A percentile compares a stretch with the other conserved stretches of the same genome.
These are phyloP conservation scores for Leucophenga montana DNA, from an alignment of 2,888 invertebrate species.

Conservation along the genomic window DNA sequence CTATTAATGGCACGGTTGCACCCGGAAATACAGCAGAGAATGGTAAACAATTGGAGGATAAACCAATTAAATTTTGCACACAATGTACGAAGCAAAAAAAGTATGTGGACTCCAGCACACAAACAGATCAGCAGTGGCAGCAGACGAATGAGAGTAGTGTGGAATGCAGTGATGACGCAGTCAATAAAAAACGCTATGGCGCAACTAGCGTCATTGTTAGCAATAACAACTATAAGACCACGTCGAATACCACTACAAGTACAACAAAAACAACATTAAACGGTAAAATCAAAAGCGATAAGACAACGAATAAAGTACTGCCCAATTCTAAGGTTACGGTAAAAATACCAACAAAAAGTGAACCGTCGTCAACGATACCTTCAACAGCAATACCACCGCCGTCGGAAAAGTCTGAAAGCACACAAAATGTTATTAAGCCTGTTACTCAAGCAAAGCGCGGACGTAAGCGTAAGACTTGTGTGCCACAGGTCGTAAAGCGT, in stretches of 20 bases:
- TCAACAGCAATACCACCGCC: not conserved
- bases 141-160: too few species aligned
- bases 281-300: not conserved
- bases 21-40: too few species aligned
- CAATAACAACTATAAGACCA: not conserved
- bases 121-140: slow-evolving; percentile 41
- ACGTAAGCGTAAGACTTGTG: slow-evolving; percentile 60
- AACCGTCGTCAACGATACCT: not conserved
- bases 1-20: slow-evolving; percentile 57
- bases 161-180: not conserved
- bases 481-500: slow-evolving; percentile 65
- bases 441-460: slow-evolving; percentile 48
- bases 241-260: not conserved
- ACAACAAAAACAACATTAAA: not conserved
- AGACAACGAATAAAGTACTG: not conserved
- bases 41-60: not conserved
- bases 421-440: slow-evolving; percentile 1
- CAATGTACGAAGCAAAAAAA: slow-evolving; percentile 40
- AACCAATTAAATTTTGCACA: slow-evolving; percentile 39
- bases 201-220: slow-evolving; percentile 24
- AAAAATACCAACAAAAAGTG: too few species aligned
- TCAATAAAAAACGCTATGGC: slow-evolving; percentile 18
- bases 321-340: too few species aligned
- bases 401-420: not conserved
- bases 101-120: slow-evolving; percentile 45